Evolutionary conservation across 2,113 vertebrate species (phyloP).

Genomic region (Hassar affinis): DNA sequence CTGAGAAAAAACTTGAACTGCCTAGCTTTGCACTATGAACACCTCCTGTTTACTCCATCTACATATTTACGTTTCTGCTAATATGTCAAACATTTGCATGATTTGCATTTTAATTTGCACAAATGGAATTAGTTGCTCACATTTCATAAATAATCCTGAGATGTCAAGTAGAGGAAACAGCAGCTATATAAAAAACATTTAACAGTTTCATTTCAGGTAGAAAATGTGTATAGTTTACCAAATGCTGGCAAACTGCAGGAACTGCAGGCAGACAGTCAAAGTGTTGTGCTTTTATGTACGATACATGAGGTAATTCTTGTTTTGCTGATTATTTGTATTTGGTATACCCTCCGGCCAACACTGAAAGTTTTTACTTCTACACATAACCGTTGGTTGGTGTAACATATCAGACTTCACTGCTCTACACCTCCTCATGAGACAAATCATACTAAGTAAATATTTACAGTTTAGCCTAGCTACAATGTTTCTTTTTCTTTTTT

Average conservation of each 20-base stretch:
- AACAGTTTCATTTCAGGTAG: neutral
- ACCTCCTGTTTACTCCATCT: neutral
- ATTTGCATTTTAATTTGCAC: constrained; percentile 10
- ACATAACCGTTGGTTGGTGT: neutral
- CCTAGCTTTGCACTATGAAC: constrained; percentile 2
- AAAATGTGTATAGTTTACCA: neutral
- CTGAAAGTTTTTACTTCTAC: neutral
- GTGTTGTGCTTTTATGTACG: neutral
- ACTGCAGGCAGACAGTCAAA: neutral
- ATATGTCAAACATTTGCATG: neutral
- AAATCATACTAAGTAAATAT: neutral
- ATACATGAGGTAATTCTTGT: neutral
- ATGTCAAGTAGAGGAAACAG: neutral
- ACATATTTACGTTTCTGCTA: neutral
- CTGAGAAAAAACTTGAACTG: neutral
- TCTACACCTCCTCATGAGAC: neutral
- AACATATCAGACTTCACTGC: no score
- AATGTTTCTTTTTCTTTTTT: neutral
- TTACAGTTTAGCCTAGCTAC: neutral
- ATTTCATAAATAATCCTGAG: neutral
- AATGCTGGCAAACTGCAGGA: neutral
- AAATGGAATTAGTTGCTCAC: neutral
- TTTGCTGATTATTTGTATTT: neutral
- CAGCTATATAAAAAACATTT: neutral
- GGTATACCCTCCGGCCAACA: neutral